phyloP scores from a whole-genome alignment of 2,113 vertebrate species.

The Ciconia maguari region DNA sequence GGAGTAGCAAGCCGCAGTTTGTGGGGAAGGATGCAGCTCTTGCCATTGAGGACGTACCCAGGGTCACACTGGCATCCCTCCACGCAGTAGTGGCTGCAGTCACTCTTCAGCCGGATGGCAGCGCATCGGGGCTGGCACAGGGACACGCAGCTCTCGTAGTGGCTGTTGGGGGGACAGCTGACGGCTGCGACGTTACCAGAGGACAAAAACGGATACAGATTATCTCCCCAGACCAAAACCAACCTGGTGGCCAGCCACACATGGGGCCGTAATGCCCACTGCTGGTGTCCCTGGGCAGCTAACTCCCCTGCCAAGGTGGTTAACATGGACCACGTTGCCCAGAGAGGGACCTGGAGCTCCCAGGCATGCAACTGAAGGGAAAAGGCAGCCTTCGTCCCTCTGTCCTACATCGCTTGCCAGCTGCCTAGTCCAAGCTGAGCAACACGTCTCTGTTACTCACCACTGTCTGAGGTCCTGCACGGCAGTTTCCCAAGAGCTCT shows the following conservation, averaged over 20 bases:
- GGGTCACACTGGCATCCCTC: slow-evolving; percentile 95
- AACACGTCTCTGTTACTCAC: not conserved
- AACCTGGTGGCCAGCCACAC: too few species aligned
- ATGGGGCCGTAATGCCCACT: fast-evolving
- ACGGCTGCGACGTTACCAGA: slow-evolving; percentile 74
- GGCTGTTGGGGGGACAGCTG: slow-evolving; percentile 92
- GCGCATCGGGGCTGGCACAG: slow-evolving; percentile 94
- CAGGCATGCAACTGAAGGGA: fast-evolving
- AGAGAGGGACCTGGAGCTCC: not conserved
- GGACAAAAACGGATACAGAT: not conserved
- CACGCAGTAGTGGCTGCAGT: slow-evolving; percentile 93
- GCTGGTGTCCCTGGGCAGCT: not conserved
- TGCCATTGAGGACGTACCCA: slow-evolving; percentile 91
- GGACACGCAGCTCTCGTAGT: slow-evolving; percentile 91
- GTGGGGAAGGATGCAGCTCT: slow-evolving; percentile 91
- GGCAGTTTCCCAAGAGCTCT: not conserved
- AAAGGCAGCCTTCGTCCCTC: not conserved
- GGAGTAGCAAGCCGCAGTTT: slow-evolving; percentile 95
- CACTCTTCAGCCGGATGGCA: slow-evolving; percentile 89
- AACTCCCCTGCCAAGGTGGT: not conserved
- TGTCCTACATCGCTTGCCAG: fast-evolving
- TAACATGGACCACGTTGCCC: fast-evolving
- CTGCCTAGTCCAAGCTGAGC: not conserved
- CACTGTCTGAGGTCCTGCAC: not conserved
- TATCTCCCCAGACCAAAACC: not conserved